Evolutionary conservation across 1,140 invertebrate species (phyloP).

Genomic region (Lanistes nyassanus): DNA sequence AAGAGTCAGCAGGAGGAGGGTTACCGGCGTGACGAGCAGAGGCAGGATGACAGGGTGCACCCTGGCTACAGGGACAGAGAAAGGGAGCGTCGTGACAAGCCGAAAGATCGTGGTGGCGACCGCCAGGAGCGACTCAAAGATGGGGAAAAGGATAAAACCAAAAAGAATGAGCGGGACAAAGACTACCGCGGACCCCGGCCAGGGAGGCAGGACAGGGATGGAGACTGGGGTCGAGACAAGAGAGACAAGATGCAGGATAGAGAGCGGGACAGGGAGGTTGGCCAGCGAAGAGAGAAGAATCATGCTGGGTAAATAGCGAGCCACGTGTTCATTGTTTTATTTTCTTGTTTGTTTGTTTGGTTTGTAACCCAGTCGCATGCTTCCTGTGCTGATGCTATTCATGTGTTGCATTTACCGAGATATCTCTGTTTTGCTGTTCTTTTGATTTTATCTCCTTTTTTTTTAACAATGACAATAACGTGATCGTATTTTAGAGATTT

Average conservation of each 20-base stretch:
- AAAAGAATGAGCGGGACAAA: conserved; percentile 12
- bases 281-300: conserved; percentile 1
- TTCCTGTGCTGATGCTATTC: neutral
- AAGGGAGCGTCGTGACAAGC: too few relatives aligned
- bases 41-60: too few relatives aligned
- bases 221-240: neutral
- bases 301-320: neutral
- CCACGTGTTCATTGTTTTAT: neutral
- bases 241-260: conserved; percentile 4
- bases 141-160: conserved; percentile 11
- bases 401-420: too few relatives aligned
- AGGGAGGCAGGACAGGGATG: neutral
- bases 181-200: neutral
- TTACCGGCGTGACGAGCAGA: too few relatives aligned
- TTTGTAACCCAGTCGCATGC: neutral
- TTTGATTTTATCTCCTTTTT: too few relatives aligned
- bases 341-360: neutral
- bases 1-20: conserved; percentile 9
- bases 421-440: neutral
- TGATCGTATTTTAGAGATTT: neutral
- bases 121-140: neutral
- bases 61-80: too few relatives aligned
- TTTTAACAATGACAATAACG: neutral
- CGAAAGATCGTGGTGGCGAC: too few relatives aligned
- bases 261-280: conserved; percentile 20